phyloP scores from a whole-genome alignment of 2,888 invertebrate species.

The Campopleginae sp. region DNA sequence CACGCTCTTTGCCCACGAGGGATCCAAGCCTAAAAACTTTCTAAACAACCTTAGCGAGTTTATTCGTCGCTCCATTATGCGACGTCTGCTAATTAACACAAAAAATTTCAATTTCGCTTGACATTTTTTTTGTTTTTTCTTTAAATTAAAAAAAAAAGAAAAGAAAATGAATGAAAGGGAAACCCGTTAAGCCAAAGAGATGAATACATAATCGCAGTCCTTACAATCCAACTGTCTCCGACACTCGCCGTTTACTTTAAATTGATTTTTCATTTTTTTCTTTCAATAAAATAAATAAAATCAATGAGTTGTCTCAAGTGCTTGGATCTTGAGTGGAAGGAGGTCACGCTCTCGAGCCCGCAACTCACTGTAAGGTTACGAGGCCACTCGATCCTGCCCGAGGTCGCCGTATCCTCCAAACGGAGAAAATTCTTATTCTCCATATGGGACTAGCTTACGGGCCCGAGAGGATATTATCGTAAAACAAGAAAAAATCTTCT shows the following conservation, averaged over 20 bases:
- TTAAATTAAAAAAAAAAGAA: neutral
- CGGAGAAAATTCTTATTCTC: neutral
- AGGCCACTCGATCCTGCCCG: slow-evolving; percentile 41
- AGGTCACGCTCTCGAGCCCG: slow-evolving; percentile 52
- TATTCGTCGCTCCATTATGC: slow-evolving; percentile 22
- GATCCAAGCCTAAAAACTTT: slow-evolving; percentile 47
- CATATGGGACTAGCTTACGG: slow-evolving; percentile 40
- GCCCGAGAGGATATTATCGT: slow-evolving; percentile 45
- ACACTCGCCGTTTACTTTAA: too few species aligned
- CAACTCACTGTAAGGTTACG: slow-evolving; percentile 47
- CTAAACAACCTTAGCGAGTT: slow-evolving; percentile 32
- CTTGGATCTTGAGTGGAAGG: slow-evolving; percentile 42
- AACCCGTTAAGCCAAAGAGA: neutral
- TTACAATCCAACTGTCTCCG: too few species aligned
- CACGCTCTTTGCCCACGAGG: slow-evolving; percentile 24
- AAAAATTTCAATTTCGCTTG: too few species aligned
- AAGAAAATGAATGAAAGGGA: neutral
- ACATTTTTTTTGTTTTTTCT: too few species aligned
- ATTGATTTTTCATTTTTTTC: too few species aligned
- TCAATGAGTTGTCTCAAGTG: too few species aligned
- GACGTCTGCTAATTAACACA: neutral
- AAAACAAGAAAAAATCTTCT: slow-evolving; percentile 53
- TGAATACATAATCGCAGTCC: too few species aligned
- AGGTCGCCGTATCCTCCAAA: slow-evolving; percentile 24
- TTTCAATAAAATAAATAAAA: too few species aligned